phyloP scores from a whole-genome alignment of 2,888 invertebrate species.

The Orthonevra nobilis region DNA sequence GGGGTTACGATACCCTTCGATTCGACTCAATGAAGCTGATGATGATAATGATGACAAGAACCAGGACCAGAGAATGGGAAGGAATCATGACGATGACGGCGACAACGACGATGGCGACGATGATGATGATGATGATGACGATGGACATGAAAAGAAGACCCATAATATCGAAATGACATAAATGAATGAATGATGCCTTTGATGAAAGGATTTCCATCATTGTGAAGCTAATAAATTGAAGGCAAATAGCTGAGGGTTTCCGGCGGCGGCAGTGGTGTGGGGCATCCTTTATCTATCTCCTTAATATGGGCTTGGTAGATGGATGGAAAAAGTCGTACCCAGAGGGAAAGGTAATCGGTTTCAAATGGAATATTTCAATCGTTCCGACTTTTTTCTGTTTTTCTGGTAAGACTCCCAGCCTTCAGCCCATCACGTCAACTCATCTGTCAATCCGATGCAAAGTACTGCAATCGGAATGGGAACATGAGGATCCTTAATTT shows the following conservation, averaged over 20 bases:
- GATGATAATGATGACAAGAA: slow-evolving; percentile 43
- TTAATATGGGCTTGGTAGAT: neutral
- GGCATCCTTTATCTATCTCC: neutral
- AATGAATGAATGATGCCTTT: slow-evolving; percentile 68
- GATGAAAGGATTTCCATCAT: slow-evolving; percentile 67
- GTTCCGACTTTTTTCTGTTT: slow-evolving; percentile 17
- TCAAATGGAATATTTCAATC: slow-evolving; percentile 50
- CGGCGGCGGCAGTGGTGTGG: neutral
- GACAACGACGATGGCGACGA: neutral
- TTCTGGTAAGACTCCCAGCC: neutral
- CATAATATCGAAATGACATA: slow-evolving; percentile 67
- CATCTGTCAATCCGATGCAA: no score
- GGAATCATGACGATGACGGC: slow-evolving; percentile 7
- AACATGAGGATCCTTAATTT: slow-evolving; percentile 5
- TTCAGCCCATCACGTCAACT: neutral
- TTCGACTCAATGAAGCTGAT: slow-evolving; percentile 58
- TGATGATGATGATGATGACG: slow-evolving; percentile 38
- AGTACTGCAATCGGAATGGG: slow-evolving; percentile 11
- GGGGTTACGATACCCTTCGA: slow-evolving; percentile 57
- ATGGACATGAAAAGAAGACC: slow-evolving; percentile 55
- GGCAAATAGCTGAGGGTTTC: slow-evolving; percentile 33
- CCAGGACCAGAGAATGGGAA: neutral
- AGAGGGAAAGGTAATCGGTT: slow-evolving; percentile 42
- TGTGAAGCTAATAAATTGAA: slow-evolving; percentile 65
- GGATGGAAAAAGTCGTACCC: neutral